phyloP scores from a whole-genome alignment of 2,797 vertebrate genomes.

The Centropyge bicolor region DNA sequence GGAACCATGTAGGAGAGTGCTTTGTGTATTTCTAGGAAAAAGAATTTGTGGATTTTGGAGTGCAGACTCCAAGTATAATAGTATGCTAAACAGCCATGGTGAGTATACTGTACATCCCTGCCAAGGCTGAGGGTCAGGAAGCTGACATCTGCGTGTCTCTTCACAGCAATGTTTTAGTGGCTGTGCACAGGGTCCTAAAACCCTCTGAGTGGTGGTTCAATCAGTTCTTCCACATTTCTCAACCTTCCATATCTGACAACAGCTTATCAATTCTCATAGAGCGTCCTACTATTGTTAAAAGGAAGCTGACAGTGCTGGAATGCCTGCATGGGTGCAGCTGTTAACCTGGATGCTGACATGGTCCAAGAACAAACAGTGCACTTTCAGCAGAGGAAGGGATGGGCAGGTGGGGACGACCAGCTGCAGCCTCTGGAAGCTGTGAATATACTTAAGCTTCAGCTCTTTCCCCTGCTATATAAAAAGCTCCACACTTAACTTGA shows the following conservation, averaged over 20 bases:
- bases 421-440: conserved; percentile 15
- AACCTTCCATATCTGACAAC: conserved; percentile 8
- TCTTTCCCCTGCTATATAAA: neutral
- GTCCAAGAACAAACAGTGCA: conserved; percentile 25
- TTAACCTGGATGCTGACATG: conserved; percentile 47
- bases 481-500: neutral
- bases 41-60: neutral
- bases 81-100: neutral
- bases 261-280: conserved; percentile 17
- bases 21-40: neutral
- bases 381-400: conserved; percentile 19
- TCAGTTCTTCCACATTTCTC: conserved; percentile 5
- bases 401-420: neutral
- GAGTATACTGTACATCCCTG: neutral
- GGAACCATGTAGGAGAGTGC: neutral
- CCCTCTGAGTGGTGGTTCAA: neutral
- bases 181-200: neutral
- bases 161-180: neutral
- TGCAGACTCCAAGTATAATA: neutral
- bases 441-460: neutral
- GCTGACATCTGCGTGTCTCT: conserved; percentile 2
- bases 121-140: neutral
- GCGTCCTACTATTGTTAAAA: conserved; percentile 16
- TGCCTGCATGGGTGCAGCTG: conserved; percentile 22
- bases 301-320: conserved; percentile 22